Evolutionary conservation across 2,888 invertebrate genomes (phyloP), one percentile per base, ranked within the genome.

Genomic region (Tachina fera): DNA sequence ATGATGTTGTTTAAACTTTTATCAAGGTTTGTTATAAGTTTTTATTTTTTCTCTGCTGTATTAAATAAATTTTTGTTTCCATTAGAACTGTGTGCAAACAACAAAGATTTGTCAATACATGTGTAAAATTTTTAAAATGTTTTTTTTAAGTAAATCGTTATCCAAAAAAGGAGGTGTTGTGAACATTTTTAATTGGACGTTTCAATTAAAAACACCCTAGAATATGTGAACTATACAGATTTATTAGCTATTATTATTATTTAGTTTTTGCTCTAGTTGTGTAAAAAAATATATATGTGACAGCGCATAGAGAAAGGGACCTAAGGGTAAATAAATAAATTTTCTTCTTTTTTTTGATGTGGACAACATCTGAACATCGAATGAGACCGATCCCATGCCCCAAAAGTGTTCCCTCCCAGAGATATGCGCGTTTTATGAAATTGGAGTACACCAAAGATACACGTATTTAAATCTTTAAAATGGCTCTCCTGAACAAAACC

Each of bases 1-100:
- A 83, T 83, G 83, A 83, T 83, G 67, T 83, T 72, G 77, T 83
- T 78, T 60, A 67, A 72, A 6, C 6, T 51, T 75, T 70, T 67
- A 78, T 43, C 83, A 72, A 78, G 77, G 72, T 67, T 78, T 56
- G 10, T 19, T 67, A 53, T 10, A 19, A 39, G 9, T 43, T 22
- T 60, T 41, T 78, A 51, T 14, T 14, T n/a, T 16, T 13, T 60
- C 61, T 31, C 45, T 58, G 8, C n/a, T 22, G 22, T 31, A 47
- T 45, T n/a, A 47, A n/a, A 31, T 58, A 11, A n/a, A 31, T 56
- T 1, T 58, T 19, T 49, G 10, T 41, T 13, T 70, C 3, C 1
- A 56, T 31, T 31, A 5, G 31, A 31, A 31, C 6, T 31, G 31
- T 31, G 14, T 13, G 22, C 9, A 6, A 11, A 58, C 31, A 58